phyloP scores from a whole-genome alignment of 2,888 invertebrate species.

The Rutpela maculata region DNA sequence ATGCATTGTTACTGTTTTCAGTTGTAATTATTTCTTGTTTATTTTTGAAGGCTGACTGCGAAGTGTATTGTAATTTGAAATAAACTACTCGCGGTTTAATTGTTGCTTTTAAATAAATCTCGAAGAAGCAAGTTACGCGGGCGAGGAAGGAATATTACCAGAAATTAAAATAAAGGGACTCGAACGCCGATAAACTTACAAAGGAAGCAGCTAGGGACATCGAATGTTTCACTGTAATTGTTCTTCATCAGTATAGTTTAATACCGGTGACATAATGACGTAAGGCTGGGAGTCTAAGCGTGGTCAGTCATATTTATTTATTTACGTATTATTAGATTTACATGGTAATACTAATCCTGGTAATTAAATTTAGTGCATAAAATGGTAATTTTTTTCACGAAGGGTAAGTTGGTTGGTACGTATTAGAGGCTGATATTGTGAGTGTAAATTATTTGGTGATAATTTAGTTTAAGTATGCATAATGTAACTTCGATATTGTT shows the following conservation, averaged over 20 bases:
- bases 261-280: no score
- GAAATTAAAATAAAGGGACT: neutral
- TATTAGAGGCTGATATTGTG: no score
- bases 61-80: constrained; percentile 23
- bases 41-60: constrained; percentile 25
- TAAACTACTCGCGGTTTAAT: constrained; percentile 29
- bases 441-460: no score
- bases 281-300: no score
- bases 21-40: constrained; percentile 32
- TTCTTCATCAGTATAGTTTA: neutral
- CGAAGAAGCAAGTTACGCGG: neutral
- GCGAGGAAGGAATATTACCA: neutral
- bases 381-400: no score
- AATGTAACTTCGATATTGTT: no score
- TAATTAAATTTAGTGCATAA: no score
- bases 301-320: no score
- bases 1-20: constrained; percentile 32
- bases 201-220: neutral
- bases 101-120: constrained; percentile 24
- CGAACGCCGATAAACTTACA: neutral
- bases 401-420: no score
- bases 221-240: neutral
- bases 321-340: no score
- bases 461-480: no score
- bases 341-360: no score